Conservation (phyloP, 2,797 vertebrate genomes). For the Micromesistius poutassou region DNA sequence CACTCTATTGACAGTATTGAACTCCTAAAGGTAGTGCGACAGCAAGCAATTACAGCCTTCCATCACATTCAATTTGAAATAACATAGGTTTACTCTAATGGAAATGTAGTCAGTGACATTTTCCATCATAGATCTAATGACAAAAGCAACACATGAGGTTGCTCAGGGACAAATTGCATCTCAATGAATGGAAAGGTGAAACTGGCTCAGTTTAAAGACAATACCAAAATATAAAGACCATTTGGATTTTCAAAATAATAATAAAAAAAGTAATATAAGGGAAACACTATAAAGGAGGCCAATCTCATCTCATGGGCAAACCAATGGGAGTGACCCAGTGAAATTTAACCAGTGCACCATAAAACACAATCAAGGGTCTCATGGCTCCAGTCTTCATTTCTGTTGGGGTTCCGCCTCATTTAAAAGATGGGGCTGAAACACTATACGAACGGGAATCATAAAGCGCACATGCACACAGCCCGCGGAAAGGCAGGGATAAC, state of each 20-base stretch:
- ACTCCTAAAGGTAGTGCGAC: slow-evolving; percentile 52
- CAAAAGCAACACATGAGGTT: slow-evolving; percentile 12
- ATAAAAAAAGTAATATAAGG: slow-evolving; percentile 18
- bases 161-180: background rate
- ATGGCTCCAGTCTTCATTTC: slow-evolving; percentile 59
- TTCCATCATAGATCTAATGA: slow-evolving; percentile 26
- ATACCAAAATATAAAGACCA: slow-evolving; percentile 9
- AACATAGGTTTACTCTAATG: slow-evolving; percentile 47
- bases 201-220: slow-evolving; percentile 10
- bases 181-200: slow-evolving; percentile 19
- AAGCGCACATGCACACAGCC: slow-evolving; percentile 47
- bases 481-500: slow-evolving; percentile 16
- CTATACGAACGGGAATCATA: slow-evolving; percentile 65
- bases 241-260: slow-evolving; percentile 14
- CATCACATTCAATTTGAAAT: slow-evolving; percentile 59
- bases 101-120: slow-evolving; percentile 55
- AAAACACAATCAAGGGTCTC: slow-evolving; percentile 61
- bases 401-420: slow-evolving; percentile 70
- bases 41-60: slow-evolving; percentile 56
- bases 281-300: slow-evolving; percentile 16
- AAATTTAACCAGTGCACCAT: slow-evolving; percentile 61
- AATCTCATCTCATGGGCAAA: slow-evolving; percentile 20
- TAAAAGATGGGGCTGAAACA: slow-evolving; percentile 60
- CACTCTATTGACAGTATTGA: slow-evolving; percentile 60
- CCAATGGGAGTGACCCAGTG: slow-evolving; percentile 46